Evolutionary conservation across 35 echinoderm and acorn worm species (phyloP), one percentile per base, ranked within the genome.

Genomic region (Apostichopus californicus): DNA sequence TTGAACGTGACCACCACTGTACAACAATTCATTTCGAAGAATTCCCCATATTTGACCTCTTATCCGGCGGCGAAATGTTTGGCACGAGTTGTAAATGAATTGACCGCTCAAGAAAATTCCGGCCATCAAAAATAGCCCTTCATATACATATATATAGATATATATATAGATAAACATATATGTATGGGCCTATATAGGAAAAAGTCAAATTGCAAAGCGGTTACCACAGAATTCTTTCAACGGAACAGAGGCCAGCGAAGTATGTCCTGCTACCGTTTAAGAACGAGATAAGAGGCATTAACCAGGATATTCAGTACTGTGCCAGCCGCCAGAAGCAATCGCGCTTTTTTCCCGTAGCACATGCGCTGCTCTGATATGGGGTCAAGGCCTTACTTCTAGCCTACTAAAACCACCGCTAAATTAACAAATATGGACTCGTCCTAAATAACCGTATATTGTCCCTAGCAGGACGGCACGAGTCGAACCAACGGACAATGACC

Each of bases 51-150:
- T 59, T 85, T 85, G 81, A 85, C 81, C 81, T 59, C 57, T 85
- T 85, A 85, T 85, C 81, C 57, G 57, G 81, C 55, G 81, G 81
- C 81, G 56, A 85, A 58, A 85, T 85, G 57, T 85, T 85, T 58
- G 15, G 5, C 17, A 85, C 81, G 81, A 46, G 81, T 85, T 85
- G 55, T 58, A 20, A 5, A 58, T 14, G 17, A 55, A 60, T 58
- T 85, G 81, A 85, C 81, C 81, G 81, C 81, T 85, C 57, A 21
- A 17, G 81, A 85, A 85, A 58, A 85, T 61, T 85, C 55, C 81
- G 81, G 55, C 81, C 81, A 85, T 85, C 71, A 75, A 85, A 85
- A 56, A 85, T 22, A 58, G 81, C 56, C 71, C 21, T 13, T 75
- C 17, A 75, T 75, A 9, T 46, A 46, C 34, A 46, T 46, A 46